phyloP scores from a whole-genome alignment of 2,113 vertebrate species.

The Phyllopteryx taeniolatus region DNA sequence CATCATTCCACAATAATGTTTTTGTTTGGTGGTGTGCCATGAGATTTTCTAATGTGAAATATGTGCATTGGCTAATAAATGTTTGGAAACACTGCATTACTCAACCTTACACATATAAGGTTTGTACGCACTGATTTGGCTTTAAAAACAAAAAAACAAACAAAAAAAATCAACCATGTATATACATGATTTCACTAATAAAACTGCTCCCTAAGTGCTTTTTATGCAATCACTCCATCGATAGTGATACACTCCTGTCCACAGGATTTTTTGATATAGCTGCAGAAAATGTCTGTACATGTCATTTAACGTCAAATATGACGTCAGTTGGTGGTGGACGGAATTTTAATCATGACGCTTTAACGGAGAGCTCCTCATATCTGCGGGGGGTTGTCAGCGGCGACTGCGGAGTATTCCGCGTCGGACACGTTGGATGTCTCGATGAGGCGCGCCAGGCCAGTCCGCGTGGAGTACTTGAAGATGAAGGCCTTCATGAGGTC shows the following conservation, averaged over 20 bases:
- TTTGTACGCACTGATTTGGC: conserved; percentile 16
- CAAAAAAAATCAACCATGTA: neutral
- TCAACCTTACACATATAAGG: neutral
- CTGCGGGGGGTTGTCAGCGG: conserved; percentile 77
- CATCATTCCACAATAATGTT: neutral
- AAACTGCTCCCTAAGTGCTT: conserved; percentile 62
- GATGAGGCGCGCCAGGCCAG: conserved; percentile 86
- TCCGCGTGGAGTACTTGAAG: conserved; percentile 93
- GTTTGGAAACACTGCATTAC: neutral
- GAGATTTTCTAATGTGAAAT: neutral
- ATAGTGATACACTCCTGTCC: conserved; percentile 15
- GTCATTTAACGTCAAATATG: conserved; percentile 14
- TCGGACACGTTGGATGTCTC: conserved; percentile 83
- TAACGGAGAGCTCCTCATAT: conserved; percentile 35
- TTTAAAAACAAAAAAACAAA: conserved; percentile 18
- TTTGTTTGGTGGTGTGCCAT: neutral
- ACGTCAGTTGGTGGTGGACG: neutral
- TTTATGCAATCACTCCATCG: conserved; percentile 33
- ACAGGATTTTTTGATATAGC: conserved; percentile 30
- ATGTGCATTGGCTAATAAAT: neutral
- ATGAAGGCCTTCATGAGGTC: conserved; percentile 97
- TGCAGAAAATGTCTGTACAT: conserved; percentile 20
- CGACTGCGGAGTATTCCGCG: conserved; percentile 84
- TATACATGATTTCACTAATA: conserved; percentile 16
- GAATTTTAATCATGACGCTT: neutral